Conservation (phyloP, 2,888 invertebrate genomes). For the Gonocerus acuteangulatus region DNA sequence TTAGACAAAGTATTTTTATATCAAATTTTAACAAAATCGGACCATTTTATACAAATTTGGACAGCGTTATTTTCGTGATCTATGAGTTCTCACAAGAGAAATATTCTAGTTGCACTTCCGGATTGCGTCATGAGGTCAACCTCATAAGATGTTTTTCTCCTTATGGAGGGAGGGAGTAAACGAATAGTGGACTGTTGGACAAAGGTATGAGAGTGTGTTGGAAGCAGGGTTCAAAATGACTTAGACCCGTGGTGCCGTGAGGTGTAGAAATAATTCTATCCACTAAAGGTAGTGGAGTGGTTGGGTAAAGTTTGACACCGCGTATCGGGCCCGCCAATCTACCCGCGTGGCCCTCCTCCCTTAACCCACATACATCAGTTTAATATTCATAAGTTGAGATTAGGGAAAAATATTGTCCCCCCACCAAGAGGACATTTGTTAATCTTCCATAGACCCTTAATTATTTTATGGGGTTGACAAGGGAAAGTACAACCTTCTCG, state of each 20-base stretch:
- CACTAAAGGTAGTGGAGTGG: neutral
- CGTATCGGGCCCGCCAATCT: neutral
- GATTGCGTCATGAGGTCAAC: too few relatives aligned
- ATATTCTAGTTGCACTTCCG: too few relatives aligned
- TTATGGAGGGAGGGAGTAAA: too few relatives aligned
- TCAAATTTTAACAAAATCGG: too few relatives aligned
- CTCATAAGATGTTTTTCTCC: too few relatives aligned
- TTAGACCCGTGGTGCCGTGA: neutral
- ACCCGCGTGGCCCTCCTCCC: neutral
- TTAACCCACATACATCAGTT: slow-evolving; percentile 7
- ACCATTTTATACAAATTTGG: too few relatives aligned
- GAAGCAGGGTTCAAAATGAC: neutral
- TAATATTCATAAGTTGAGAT: slow-evolving; percentile 22
- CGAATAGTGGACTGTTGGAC: too few relatives aligned
- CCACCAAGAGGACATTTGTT: slow-evolving; percentile 10
- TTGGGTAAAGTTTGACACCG: neutral
- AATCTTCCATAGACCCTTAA: slow-evolving; percentile 12
- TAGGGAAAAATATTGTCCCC: slow-evolving; percentile 2
- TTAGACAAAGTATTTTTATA: too few relatives aligned
- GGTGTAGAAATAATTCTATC: neutral
- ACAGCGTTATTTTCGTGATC: too few relatives aligned
- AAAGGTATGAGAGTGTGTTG: neutral
- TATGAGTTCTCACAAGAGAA: too few relatives aligned
- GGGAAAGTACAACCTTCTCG: neutral
- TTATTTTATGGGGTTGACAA: slow-evolving; percentile 1